Percentiles rank a stretch among this genome's conserved stretches.
Conservation (phyloP, 1,140 invertebrate genomes). For the Trissolcus basalis region DNA sequence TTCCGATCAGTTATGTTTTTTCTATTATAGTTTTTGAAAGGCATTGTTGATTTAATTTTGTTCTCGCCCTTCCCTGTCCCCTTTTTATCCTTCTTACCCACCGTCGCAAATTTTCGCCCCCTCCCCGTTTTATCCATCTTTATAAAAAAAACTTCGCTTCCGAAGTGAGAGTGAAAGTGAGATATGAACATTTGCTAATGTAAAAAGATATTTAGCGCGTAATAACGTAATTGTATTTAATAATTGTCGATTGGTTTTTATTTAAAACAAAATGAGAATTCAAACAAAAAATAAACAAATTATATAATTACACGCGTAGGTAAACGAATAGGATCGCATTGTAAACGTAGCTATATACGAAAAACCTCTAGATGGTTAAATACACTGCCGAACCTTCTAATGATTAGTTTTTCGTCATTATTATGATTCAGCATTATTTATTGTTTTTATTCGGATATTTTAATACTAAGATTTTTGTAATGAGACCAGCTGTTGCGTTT, state of each 20-base stretch:
- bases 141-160: constrained; percentile 32
- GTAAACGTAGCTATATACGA: constrained; percentile 71
- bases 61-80: too few relatives aligned
- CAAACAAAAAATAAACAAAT: constrained; percentile 43
- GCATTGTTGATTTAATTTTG: constrained; percentile 30
- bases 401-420: constrained; percentile 71
- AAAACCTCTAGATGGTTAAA: constrained; percentile 69
- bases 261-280: constrained; percentile 55
- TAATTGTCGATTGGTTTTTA: constrained; percentile 65
- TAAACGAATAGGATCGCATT: constrained; percentile 65
- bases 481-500: constrained; percentile 46
- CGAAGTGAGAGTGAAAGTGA: constrained; percentile 52
- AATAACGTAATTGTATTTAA: constrained; percentile 53
- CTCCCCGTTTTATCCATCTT: constrained; percentile 9
- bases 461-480: constrained; percentile 77
- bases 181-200: constrained; percentile 40
- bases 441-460: constrained; percentile 77
- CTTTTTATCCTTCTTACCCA: constrained; percentile 7
- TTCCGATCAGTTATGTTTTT: constrained; percentile 41
- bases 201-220: constrained; percentile 57
- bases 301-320: constrained; percentile 63
- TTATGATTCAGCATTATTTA: constrained; percentile 74
- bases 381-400: constrained; percentile 75
- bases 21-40: constrained; percentile 45
- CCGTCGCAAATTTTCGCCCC: constrained; percentile 20